These are phyloP conservation scores for Acanthornis magna DNA, from an alignment of 2,797 vertebrate species.

Conservation along the genomic window DNA sequence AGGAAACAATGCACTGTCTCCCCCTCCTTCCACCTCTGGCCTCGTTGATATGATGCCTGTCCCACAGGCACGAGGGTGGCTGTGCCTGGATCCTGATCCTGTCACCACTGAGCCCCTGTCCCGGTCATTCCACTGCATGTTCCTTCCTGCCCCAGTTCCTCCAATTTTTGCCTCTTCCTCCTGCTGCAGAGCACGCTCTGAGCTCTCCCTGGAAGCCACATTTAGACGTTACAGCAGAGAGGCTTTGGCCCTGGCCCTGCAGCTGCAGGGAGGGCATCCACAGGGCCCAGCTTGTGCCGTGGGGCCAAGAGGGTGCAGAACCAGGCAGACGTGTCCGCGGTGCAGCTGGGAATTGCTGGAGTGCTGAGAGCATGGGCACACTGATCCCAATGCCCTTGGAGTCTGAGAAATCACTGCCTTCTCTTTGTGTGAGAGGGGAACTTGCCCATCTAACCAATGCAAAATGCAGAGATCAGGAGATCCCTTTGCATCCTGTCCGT, in stretches of 20 bases:
- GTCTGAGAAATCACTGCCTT: not conserved
- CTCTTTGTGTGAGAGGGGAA: not conserved
- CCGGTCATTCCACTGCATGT: accelerated
- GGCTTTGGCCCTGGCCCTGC: accelerated
- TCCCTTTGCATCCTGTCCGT: not conserved
- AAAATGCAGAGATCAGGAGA: not conserved
- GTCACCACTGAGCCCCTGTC: not conserved
- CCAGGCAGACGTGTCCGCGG: accelerated
- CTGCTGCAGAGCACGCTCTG: not conserved
- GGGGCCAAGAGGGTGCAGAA: not conserved
- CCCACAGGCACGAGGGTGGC: accelerated
- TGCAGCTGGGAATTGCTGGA: not conserved
- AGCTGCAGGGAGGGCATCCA: not conserved
- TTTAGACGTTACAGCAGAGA: accelerated
- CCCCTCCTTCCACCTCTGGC: not conserved
- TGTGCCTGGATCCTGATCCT: not conserved
- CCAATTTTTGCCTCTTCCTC: constrained; percentile 22
- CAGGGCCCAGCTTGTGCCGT: accelerated
- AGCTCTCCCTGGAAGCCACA: not conserved
- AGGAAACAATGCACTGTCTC: not conserved
- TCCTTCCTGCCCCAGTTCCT: constrained; percentile 28
- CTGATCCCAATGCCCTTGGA: not conserved
- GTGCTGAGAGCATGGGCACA: not conserved
- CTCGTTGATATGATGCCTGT: not conserved
- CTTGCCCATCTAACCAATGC: not conserved